Evolutionary conservation across 2,113 vertebrate species (phyloP), one percentile per base, ranked within the genome.

Genomic region (Dendropsophus ebraccatus): DNA sequence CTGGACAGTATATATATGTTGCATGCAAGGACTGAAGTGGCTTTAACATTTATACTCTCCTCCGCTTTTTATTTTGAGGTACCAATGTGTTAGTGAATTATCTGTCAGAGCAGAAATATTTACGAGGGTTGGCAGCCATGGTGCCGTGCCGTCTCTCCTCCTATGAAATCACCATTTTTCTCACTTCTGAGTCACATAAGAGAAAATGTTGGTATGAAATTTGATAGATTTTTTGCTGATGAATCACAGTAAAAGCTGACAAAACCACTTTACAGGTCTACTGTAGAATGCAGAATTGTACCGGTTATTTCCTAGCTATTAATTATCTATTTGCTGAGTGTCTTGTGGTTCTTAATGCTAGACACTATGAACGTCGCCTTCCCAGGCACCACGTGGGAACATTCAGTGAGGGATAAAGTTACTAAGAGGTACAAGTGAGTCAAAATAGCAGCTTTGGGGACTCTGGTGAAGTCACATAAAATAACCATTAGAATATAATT

Each of bases 131-230:
- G 56, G 56, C 56, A 81, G n/a, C 78, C 54, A 81, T 81, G 16
- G 37, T 37, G 47, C 73, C 47, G 32, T 37, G 35, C 35, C 62
- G 77, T 80, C 78, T 81, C 35, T 81, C 45, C 56, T 79, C 2
- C 5, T 60, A 81, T 81, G 78, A 81, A 14, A 47, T 62, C 77
- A 81, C 25, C 16, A 32, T 14, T 81, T 80, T 81, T 28, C 58
- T 81, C 56, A 62, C 23, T 62, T 62, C 11, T 81, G 35, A 62
- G n/a, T 45, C 32, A 60, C 23, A 25, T 41, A 60, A 80, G 13
- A 79, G 19, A 79, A 79, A 56, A 41, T 45, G 23, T n/a, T 80
- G 54, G 54, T 45, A 80, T 62, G 23, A 45, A 28, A 32, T 32
- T 80, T 37, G 30, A 58, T 60, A 6, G 54, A 79, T 41, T 79